A percentile compares a stretch with the other conserved stretches of the same genome.
phyloP scores from a whole-genome alignment of 2,797 vertebrate species.

The Philypnodon macrostomus region DNA sequence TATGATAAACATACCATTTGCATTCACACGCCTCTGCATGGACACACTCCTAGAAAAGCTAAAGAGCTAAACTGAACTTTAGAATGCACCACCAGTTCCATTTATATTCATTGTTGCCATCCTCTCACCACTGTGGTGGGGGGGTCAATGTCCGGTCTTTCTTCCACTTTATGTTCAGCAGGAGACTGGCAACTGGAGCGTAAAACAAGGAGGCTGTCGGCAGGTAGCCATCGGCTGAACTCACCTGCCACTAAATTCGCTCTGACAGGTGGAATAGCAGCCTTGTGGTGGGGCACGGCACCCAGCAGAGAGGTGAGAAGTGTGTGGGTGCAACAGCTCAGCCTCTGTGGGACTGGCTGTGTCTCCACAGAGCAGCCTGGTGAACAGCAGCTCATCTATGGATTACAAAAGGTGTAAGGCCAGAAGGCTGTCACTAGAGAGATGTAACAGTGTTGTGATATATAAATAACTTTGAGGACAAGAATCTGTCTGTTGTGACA shows the following conservation, averaged over 20 bases:
- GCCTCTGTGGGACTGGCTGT: conserved; percentile 22
- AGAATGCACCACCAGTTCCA: background rate
- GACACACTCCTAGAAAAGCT: no score
- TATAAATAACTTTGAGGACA: no score
- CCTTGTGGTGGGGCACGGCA: conserved; percentile 43
- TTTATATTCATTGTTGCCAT: conserved; percentile 2
- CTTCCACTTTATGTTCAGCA: conserved; percentile 49
- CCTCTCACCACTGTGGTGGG: no score
- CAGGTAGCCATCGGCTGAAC: conserved; percentile 62
- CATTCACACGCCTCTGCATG: no score
- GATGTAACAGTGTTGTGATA: background rate
- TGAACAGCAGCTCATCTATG: conserved; percentile 26
- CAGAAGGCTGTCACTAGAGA: background rate
- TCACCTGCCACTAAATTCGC: conserved; percentile 68
- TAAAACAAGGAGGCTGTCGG: conserved; percentile 62
- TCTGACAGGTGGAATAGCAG: conserved; percentile 72
- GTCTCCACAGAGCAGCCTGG: conserved; percentile 15
- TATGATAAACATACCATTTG: no score
- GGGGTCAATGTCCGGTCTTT: conserved; percentile 47
- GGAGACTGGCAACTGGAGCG: conserved; percentile 67
- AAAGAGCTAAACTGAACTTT: no score
- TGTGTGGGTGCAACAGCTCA: conserved; percentile 31
- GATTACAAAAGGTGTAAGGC: conserved; percentile 6
- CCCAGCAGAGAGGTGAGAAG: conserved; percentile 47
- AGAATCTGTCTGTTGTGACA: no score